Evolutionary conservation across 2,797 vertebrate genomes (phyloP).

Genomic region (Lepidocolaptes lacrymiger): DNA sequence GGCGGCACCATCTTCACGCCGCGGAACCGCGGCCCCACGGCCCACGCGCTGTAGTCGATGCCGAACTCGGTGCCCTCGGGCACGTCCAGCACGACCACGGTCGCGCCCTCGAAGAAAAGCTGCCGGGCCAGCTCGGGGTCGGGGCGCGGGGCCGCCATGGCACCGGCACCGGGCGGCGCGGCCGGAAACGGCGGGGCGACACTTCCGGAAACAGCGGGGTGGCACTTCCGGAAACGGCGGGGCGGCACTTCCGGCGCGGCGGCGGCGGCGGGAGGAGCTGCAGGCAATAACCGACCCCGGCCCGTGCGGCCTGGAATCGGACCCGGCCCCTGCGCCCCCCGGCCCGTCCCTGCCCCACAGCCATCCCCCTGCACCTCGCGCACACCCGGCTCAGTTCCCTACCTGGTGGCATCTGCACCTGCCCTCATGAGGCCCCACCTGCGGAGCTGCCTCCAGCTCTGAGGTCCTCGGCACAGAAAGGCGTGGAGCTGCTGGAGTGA

Average conservation of each 20-base stretch:
- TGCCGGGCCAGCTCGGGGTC: constrained; percentile 13
- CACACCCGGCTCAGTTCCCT: not conserved
- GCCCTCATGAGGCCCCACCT: not conserved
- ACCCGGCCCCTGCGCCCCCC: not conserved
- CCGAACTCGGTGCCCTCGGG: constrained; percentile 92
- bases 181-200: not conserved
- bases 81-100: constrained; percentile 87
- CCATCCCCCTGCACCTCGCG: too few relatives aligned
- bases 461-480: not conserved
- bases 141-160: not conserved
- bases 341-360: not conserved
- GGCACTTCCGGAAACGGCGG: not conserved
- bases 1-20: constrained; percentile 98
- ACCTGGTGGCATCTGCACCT: not conserved
- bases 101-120: constrained; percentile 83
- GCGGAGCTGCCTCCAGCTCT: not conserved
- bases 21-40: constrained; percentile 90
- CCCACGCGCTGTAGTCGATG: constrained; percentile 92
- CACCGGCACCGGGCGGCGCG: rapidly evolving
- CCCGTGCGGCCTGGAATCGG: not conserved
- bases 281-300: too few relatives aligned
- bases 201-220: not conserved
- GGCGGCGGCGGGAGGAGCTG: too few relatives aligned
- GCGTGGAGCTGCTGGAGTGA: rapidly evolving
- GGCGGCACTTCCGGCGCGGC: not conserved